Conservation (phyloP, 2,113 vertebrate species). For the Azemiops feae region DNA sequence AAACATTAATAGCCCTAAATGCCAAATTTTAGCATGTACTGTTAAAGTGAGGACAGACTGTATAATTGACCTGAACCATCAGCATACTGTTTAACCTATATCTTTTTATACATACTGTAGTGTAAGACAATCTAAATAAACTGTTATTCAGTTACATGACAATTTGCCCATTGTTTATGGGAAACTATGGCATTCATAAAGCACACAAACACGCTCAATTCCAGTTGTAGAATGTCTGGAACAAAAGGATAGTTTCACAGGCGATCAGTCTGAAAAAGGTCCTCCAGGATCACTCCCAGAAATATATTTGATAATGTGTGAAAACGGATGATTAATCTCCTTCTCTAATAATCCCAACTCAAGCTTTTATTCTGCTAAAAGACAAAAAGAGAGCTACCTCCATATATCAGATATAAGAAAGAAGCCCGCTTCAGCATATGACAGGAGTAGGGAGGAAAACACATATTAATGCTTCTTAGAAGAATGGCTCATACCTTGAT, state of each 20-base stretch:
- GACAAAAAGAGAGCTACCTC: background rate
- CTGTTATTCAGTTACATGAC: conserved; percentile 11
- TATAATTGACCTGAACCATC: background rate
- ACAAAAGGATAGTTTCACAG: conserved; percentile 9
- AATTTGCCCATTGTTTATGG: conserved; percentile 19
- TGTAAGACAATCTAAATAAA: conserved; percentile 2
- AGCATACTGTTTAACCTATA: background rate
- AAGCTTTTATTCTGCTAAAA: background rate
- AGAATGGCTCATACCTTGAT: conserved; percentile 24
- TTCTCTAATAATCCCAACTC: background rate
- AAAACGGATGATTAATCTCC: background rate
- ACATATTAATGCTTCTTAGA: background rate
- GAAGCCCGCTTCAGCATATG: background rate
- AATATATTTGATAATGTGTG: background rate
- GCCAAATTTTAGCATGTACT: background rate
- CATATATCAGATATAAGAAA: background rate
- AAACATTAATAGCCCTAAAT: conserved; percentile 10
- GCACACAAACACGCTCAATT: background rate
- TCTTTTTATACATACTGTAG: background rate
- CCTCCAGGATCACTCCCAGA: background rate
- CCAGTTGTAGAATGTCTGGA: conserved; percentile 25
- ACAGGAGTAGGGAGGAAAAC: background rate
- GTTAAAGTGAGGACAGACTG: background rate
- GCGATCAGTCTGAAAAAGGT: background rate
- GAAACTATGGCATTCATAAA: background rate